Evolutionary conservation across 2,888 invertebrate genomes (phyloP).

Genomic region (Criorhina ranunculi): DNA sequence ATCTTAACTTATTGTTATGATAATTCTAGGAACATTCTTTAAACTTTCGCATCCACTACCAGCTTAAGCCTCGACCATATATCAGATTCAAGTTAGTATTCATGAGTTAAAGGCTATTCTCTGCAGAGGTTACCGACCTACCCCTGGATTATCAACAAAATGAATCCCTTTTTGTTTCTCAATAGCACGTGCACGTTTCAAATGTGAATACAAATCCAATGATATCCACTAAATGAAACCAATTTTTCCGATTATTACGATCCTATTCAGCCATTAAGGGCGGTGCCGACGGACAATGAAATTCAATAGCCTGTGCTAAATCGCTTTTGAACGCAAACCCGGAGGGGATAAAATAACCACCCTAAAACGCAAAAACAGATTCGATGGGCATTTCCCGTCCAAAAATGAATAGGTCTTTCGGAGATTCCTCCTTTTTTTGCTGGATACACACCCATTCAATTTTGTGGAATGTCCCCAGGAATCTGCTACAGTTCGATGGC

Average conservation of each 20-base stretch:
- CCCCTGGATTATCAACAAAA: too few species aligned
- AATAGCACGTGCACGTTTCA: background rate
- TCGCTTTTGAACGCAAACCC: constrained; percentile 34
- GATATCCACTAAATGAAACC: constrained; percentile 11
- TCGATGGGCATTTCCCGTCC: constrained; percentile 10
- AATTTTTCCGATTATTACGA: constrained; percentile 41
- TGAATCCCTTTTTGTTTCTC: background rate
- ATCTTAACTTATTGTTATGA: too few species aligned
- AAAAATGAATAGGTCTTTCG: constrained; percentile 27
- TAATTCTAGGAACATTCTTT: too few species aligned
- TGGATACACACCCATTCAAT: constrained; percentile 36
- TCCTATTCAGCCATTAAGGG: constrained; percentile 35
- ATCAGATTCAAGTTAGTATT: too few species aligned
- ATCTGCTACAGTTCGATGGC: constrained; percentile 22
- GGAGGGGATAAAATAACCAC: constrained; percentile 29
- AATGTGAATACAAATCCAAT: constrained; percentile 9
- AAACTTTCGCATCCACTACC: too few species aligned
- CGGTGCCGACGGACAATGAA: constrained; percentile 42
- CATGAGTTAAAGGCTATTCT: too few species aligned
- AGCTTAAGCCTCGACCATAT: too few species aligned
- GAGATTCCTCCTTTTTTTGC: background rate
- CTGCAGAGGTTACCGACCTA: too few species aligned
- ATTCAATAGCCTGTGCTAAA: constrained; percentile 57
- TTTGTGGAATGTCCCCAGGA: constrained; percentile 32
- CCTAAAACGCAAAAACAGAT: background rate